Evolutionary conservation across 2,113 vertebrate species (phyloP).

Genomic region (Laterallus jamaicensis): DNA sequence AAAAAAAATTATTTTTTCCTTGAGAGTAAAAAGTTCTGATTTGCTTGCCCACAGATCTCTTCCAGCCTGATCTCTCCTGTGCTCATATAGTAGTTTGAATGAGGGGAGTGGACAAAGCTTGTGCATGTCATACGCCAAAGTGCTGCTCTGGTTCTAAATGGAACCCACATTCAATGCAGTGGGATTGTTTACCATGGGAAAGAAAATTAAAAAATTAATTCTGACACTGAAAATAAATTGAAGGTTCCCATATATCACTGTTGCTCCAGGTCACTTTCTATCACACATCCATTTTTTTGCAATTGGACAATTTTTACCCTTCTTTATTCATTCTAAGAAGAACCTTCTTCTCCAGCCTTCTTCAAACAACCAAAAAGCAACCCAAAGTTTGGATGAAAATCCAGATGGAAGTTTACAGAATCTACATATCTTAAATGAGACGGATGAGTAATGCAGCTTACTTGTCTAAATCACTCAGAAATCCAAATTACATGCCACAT

Average conservation of each 20-base stretch:
- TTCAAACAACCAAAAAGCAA: background rate
- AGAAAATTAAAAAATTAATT: background rate
- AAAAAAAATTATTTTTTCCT: background rate
- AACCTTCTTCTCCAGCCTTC: background rate
- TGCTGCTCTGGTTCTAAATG: background rate
- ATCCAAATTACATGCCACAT: constrained; percentile 55
- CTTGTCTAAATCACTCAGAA: constrained; percentile 50
- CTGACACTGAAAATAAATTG: background rate
- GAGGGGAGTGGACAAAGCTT: background rate
- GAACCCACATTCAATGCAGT: background rate
- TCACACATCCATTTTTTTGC: background rate
- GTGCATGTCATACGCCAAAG: background rate
- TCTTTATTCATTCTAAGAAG: background rate
- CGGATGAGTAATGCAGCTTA: constrained; percentile 48
- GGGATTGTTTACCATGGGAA: background rate
- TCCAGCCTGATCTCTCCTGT: background rate
- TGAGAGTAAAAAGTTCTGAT: background rate
- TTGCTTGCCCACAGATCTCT: background rate
- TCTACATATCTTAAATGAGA: constrained; percentile 32
- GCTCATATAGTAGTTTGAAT: background rate
- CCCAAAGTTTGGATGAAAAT: background rate
- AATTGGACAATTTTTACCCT: background rate
- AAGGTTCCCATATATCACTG: background rate
- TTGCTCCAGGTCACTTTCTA: background rate
- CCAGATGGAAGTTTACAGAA: constrained; percentile 38